A percentile compares a stretch with the other conserved stretches of the same genome.
Conservation (phyloP, 2,888 invertebrate genomes). For the Acrobasis consociella region DNA sequence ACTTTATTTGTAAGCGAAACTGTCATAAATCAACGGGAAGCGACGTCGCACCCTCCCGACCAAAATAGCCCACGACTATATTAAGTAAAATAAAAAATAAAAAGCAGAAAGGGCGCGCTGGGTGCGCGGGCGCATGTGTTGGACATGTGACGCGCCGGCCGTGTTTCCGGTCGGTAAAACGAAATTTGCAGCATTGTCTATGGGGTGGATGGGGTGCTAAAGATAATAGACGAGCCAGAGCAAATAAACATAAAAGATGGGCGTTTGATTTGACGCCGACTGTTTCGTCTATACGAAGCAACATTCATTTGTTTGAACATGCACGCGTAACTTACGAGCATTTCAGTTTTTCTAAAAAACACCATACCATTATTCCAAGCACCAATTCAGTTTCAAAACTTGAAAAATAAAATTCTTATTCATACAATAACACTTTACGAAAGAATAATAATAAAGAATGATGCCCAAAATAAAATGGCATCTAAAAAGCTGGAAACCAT, state of each 20-base stretch:
- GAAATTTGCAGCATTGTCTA: constrained; percentile 65
- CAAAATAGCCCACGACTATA: constrained; percentile 62
- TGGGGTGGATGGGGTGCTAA: constrained; percentile 50
- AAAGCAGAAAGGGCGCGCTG: constrained; percentile 66
- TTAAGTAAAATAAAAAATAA: constrained; percentile 57
- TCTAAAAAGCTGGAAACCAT: neutral
- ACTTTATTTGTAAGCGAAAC: constrained; percentile 38
- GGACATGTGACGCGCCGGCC: constrained; percentile 63
- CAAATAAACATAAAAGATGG: constrained; percentile 16
- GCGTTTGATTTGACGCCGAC: constrained; percentile 8
- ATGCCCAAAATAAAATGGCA: neutral
- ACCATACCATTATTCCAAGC: no score
- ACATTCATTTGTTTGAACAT: neutral
- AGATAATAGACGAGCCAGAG: constrained; percentile 38
- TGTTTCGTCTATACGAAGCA: neutral
- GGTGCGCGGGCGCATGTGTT: constrained; percentile 70
- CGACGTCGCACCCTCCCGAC: constrained; percentile 56
- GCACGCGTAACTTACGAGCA: no score
- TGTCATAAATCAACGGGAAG: constrained; percentile 65
- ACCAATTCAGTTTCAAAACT: no score
- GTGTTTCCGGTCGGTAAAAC: constrained; percentile 70
- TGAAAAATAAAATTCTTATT: no score
- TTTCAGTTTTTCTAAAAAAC: no score
- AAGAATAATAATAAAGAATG: neutral
- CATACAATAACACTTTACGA: no score